Evolutionary conservation across 2,113 vertebrate species (phyloP).

Genomic region (Rhinopithecus roxellana): DNA sequence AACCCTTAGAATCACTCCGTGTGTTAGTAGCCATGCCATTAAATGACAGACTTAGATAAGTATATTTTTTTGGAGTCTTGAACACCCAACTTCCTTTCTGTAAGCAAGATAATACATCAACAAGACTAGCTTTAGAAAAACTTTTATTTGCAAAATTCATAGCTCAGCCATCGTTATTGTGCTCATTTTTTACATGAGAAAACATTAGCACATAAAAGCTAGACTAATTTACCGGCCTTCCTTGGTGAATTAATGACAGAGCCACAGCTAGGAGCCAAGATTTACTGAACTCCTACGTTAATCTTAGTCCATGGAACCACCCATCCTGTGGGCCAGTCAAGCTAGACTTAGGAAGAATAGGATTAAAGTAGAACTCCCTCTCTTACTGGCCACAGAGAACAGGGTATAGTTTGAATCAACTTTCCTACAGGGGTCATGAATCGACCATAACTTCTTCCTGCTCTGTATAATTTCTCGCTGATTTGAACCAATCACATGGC

Average conservation of each 20-base stretch:
- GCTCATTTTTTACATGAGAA: neutral
- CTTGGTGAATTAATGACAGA: neutral
- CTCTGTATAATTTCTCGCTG: neutral
- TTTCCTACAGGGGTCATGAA: too few species aligned
- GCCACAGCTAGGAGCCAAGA: neutral
- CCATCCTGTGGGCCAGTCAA: neutral
- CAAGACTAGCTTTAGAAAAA: neutral
- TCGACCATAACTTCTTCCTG: rapidly evolving
- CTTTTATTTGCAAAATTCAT: neutral
- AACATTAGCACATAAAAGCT: neutral
- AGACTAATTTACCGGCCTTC: neutral
- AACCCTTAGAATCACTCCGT: neutral
- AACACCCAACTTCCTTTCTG: neutral
- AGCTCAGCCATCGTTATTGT: neutral
- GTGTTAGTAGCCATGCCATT: neutral
- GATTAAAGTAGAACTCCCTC: rapidly evolving
- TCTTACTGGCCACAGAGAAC: neutral
- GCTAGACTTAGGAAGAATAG: neutral
- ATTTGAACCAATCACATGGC: neutral
- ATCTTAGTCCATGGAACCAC: neutral
- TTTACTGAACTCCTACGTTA: neutral
- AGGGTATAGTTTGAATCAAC: neutral
- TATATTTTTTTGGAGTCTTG: neutral
- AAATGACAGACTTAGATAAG: neutral
- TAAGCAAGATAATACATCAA: neutral